Conservation (phyloP, 2,113 vertebrate species). For the Romanogobio albipinnatus region DNA sequence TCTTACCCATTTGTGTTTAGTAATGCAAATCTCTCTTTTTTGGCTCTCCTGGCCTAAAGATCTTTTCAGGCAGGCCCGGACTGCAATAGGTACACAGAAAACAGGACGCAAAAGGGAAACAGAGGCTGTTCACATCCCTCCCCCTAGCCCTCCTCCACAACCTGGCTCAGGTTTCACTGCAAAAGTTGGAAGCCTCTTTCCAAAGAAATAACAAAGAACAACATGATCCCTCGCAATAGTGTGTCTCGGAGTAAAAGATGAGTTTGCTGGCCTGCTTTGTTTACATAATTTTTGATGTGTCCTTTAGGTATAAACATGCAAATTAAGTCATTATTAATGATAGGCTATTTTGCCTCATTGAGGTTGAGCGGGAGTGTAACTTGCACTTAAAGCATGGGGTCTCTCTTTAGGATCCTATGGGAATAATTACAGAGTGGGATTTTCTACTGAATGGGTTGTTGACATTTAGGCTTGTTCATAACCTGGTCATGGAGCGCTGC, state of each 20-base stretch:
- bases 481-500: neutral
- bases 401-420: slow-evolving; percentile 49
- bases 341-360: slow-evolving; percentile 20
- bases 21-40: slow-evolving; percentile 54
- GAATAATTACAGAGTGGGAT: slow-evolving; percentile 49
- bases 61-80: slow-evolving; percentile 50
- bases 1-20: slow-evolving; percentile 51
- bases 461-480: slow-evolving; percentile 7
- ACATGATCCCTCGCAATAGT: slow-evolving; percentile 61
- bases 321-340: slow-evolving; percentile 34
- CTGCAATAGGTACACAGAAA: slow-evolving; percentile 59
- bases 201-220: slow-evolving; percentile 70
- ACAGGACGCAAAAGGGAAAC: slow-evolving; percentile 38
- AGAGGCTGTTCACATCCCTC: slow-evolving; percentile 43
- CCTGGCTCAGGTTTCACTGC: slow-evolving; percentile 58
- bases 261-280: neutral
- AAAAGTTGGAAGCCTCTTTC: slow-evolving; percentile 65
- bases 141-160: slow-evolving; percentile 37
- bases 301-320: slow-evolving; percentile 15
- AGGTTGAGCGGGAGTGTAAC: slow-evolving; percentile 33
- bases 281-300: neutral
- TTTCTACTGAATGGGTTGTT: slow-evolving; percentile 37
- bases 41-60: slow-evolving; percentile 31
- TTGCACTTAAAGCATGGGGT: slow-evolving; percentile 17
- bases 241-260: slow-evolving; percentile 57